A percentile compares a stretch with the other conserved stretches of the same genome.
phyloP scores from a whole-genome alignment of 2,797 vertebrate species.

The Triplophysa bombifrons region DNA sequence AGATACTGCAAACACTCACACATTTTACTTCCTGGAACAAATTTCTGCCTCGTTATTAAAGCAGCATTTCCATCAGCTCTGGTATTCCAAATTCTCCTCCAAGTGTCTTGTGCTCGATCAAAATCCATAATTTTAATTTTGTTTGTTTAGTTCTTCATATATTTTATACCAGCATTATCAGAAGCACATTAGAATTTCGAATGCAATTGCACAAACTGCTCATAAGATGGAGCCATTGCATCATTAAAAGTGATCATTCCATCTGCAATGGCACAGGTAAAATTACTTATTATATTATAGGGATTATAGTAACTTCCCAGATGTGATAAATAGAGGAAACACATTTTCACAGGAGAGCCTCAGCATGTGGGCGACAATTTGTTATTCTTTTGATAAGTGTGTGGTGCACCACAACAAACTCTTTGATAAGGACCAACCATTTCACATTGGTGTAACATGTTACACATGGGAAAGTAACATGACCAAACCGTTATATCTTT shows the following conservation, averaged over 20 bases:
- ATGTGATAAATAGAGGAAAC: neutral
- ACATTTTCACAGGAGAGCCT: neutral
- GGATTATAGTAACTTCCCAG: neutral
- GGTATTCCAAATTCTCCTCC: too few relatives aligned
- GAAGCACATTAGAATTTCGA: neutral
- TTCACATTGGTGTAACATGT: too few relatives aligned
- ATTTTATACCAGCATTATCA: neutral
- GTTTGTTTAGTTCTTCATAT: too few relatives aligned
- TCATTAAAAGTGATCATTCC: neutral
- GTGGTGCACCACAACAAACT: neutral
- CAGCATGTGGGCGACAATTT: neutral
- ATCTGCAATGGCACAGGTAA: neutral
- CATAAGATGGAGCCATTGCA: neutral
- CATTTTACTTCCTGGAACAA: too few relatives aligned
- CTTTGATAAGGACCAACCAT: too few relatives aligned
- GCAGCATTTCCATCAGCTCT: too few relatives aligned
- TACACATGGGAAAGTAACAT: too few relatives aligned
- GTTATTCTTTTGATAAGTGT: neutral
- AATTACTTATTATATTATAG: neutral
- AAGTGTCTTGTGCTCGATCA: too few relatives aligned
- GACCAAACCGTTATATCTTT: too few relatives aligned
- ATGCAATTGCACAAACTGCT: neutral
- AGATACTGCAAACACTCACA: too few relatives aligned
- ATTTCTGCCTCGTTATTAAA: too few relatives aligned
- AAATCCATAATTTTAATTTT: too few relatives aligned